Evolutionary conservation across 2,888 invertebrate species (phyloP).

Genomic region (Pteria penguin): DNA sequence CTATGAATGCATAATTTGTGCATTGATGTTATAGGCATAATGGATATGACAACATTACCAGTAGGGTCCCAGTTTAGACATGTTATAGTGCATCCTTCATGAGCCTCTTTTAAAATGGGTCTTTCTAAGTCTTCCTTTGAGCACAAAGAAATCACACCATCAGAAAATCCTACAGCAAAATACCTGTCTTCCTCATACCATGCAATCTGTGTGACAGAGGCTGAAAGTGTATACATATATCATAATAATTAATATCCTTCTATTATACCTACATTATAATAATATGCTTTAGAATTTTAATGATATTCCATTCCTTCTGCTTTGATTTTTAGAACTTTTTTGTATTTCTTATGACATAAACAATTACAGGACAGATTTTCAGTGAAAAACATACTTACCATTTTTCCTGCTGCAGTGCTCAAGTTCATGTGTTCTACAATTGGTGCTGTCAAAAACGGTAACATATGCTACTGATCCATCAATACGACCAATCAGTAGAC

Average conservation of each 20-base stretch:
- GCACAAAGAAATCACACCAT: slow-evolving; percentile 81
- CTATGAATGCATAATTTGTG: too few relatives aligned
- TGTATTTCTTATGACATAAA: too few relatives aligned
- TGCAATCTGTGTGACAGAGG: slow-evolving; percentile 82
- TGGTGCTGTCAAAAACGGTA: slow-evolving; percentile 71
- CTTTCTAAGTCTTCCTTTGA: slow-evolving; percentile 68
- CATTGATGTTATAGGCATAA: too few relatives aligned
- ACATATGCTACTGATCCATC: slow-evolving; percentile 81
- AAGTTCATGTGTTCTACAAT: slow-evolving; percentile 71
- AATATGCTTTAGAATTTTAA: too few relatives aligned
- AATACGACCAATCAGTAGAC: slow-evolving; percentile 82
- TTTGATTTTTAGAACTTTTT: too few relatives aligned
- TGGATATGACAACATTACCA: too few relatives aligned
- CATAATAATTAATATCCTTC: not conserved
- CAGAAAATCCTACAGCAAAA: slow-evolving; percentile 83
- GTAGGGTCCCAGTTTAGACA: slow-evolving; percentile 82
- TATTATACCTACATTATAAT: not conserved
- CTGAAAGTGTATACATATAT: slow-evolving; percentile 68
- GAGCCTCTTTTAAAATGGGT: slow-evolving; percentile 72
- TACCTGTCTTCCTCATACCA: slow-evolving; percentile 83
- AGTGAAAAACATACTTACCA: too few relatives aligned
- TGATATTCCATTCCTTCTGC: too few relatives aligned
- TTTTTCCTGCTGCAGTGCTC: slow-evolving; percentile 72
- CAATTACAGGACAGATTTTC: too few relatives aligned
- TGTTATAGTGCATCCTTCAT: slow-evolving; percentile 69